Evolutionary conservation across 2,113 vertebrate genomes (phyloP), one percentile per base, ranked within the genome.

Genomic region (Sinocyclocheilus rhinocerous): DNA sequence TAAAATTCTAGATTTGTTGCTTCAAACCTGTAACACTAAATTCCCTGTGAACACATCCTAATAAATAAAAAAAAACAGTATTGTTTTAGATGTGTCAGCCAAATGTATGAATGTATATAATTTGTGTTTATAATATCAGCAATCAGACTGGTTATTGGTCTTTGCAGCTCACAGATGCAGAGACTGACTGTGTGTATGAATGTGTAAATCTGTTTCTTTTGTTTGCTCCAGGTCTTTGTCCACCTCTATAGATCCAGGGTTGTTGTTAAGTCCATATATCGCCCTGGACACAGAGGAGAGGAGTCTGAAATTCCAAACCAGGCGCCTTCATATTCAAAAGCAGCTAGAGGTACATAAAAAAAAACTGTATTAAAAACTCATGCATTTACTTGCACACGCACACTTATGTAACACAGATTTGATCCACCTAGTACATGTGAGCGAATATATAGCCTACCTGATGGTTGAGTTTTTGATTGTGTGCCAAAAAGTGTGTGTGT

Each of bases 221-320:
- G 45, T 67, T 83, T 85, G 45, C 45, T 70, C 39, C 61, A 95
- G 91, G 91, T 91, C 81, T 86, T 81, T 93, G 88, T 93, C 91
- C 83, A 91, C 89, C 50, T 82, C 87, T 5, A 88, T 92, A 86
- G 92, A 92, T 76, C 92, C 93, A 15, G 92, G 93, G 83, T 81
- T 92, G 83, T 84, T 57, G 20, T 12, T 86, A 15, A 90, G 86
- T 73, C 93, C 91, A 22, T 92, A 87, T 22, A 78, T 92, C 76
- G 89, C 92, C 87, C 86, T 93, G 0, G 87, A 89, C 85, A 84
- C 88, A 84, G 90, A 84, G 6, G 90, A 93, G 55, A 92, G 91
- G 61, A 85, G 4, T 11, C 85, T 4, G 69, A 91, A 83, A 78
- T 92, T 91, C 89, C 59, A 15, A 55, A 87, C 85, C 83, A 91